Base-by-base conservation (phyloP, 1,140 invertebrate genomes). In the Myzus persicae region DNA sequence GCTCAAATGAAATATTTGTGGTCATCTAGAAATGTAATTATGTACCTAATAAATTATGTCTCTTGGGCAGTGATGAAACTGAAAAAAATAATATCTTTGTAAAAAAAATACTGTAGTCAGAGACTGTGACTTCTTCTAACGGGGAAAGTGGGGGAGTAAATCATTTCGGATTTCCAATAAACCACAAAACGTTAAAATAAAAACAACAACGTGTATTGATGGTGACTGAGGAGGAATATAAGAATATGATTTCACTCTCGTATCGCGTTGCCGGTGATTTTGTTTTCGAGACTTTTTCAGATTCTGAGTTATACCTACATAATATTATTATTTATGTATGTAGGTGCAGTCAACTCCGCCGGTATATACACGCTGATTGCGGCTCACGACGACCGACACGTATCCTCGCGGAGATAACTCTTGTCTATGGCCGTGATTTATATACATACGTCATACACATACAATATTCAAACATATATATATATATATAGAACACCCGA, bases 81-180 rank as follows among this genome's bases (percentile, higher is more conserved):
- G 11, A 67, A 59, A 67, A 31, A 67, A 14, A 67, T 14, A 67
- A 11, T 67, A 9, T 31, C 9, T 44, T 31, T 59, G 24, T 14
- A 0, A 24, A n/a, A 76, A n/a, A n/a, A 67, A 76, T n/a, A 76
- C 31, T 31, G 3, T 76, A n/a, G n/a, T 14, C n/a, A 76, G 4
- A 76, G 18, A 1, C n/a, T n/a, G 18, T 1, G 0, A n/a, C 20
- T 51, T 31, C 31, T n/a, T 4, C 3, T 1, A 1, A 11, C 1
- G 31, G 31, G 11, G 31, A 0, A n/a, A n/a, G 31, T 5, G 31
- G 31, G 20, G 8, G 20, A 36, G 20, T 82, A 38, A 82, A 38
- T 9, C 36, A 38, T 82, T 82, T 38, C 36, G 76, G n/a, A 38
- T 82, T 81, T 81, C 14, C 36, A 9, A 82, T 38, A 8, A 38